phyloP scores from a whole-genome alignment of 1,140 invertebrate species.

The Ericerus pela region DNA sequence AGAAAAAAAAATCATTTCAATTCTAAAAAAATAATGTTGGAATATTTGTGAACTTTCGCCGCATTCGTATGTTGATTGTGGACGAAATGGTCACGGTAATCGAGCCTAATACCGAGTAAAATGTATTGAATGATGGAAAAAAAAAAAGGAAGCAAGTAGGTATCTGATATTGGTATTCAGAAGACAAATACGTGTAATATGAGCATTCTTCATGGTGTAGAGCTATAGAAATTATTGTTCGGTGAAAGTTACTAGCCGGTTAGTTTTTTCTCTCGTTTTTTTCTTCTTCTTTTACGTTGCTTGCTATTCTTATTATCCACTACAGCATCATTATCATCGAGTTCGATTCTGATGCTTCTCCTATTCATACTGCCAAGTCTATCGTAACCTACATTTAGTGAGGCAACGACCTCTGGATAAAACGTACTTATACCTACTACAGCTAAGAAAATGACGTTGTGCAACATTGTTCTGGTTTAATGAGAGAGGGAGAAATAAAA shows the following conservation, averaged over 20 bases:
- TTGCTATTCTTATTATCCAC: constrained; percentile 10
- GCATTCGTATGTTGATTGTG: neutral
- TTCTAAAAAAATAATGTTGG: too few relatives aligned
- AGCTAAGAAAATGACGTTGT: neutral
- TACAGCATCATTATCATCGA: constrained; percentile 6
- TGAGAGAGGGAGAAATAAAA: too few relatives aligned
- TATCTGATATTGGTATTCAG: constrained; percentile 8
- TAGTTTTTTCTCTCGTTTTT: neutral
- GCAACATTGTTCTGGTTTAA: constrained; percentile 2
- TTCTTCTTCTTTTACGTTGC: constrained; percentile 6
- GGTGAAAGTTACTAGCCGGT: constrained; percentile 11
- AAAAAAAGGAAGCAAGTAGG: neutral
- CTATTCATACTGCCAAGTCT: constrained; percentile 1
- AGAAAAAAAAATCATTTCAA: too few relatives aligned
- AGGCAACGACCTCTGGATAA: neutral
- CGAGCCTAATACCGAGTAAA: neutral
- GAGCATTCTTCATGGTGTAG: constrained; percentile 6
- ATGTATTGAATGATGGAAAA: too few relatives aligned
- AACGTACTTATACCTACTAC: neutral
- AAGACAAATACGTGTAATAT: constrained; percentile 11
- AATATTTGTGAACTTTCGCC: constrained; percentile 3
- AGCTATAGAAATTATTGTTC: constrained; percentile 9
- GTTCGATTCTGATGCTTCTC: constrained; percentile 2
- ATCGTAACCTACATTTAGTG: constrained; percentile 1
- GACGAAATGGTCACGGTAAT: constrained; percentile 5